Evolutionary conservation across 2,888 invertebrate genomes (phyloP).

Genomic region (Dichetophora obliterata): DNA sequence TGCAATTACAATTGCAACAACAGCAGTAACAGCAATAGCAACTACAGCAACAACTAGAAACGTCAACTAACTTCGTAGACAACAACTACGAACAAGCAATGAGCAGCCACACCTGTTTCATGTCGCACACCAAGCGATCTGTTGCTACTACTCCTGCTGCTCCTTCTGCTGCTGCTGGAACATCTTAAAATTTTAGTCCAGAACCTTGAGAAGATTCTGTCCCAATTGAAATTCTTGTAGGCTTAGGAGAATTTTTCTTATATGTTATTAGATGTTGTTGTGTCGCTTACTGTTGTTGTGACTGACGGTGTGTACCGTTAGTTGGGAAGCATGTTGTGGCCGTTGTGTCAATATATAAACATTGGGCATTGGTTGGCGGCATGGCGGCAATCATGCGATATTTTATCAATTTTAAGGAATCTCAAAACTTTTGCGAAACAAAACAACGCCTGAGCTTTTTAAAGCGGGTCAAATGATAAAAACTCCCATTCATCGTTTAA

Average conservation of each 20-base stretch:
- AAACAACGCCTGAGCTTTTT: background rate
- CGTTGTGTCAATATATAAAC: background rate
- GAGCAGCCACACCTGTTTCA: constrained; percentile 37
- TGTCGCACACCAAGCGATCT: constrained; percentile 20
- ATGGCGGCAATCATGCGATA: background rate
- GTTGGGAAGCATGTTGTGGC: background rate
- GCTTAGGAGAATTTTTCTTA: background rate
- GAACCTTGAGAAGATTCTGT: constrained; percentile 5
- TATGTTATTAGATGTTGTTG: background rate
- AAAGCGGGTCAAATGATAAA: background rate
- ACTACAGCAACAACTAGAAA: background rate
- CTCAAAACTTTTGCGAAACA: background rate
- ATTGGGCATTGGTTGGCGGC: background rate
- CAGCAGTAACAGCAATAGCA: background rate
- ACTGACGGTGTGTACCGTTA: constrained; percentile 6
- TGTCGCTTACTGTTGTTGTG: background rate
- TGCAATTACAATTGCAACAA: constrained; percentile 11
- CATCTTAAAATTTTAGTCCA: background rate
- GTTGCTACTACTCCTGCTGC: background rate
- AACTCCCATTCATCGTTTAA: background rate
- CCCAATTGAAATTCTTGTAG: background rate
- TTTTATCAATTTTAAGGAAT: background rate
- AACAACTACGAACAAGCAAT: background rate
- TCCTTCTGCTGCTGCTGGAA: background rate
- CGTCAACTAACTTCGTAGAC: background rate